Evolutionary conservation across 2,888 invertebrate genomes (phyloP).

Genomic region (Villa cingulata): DNA sequence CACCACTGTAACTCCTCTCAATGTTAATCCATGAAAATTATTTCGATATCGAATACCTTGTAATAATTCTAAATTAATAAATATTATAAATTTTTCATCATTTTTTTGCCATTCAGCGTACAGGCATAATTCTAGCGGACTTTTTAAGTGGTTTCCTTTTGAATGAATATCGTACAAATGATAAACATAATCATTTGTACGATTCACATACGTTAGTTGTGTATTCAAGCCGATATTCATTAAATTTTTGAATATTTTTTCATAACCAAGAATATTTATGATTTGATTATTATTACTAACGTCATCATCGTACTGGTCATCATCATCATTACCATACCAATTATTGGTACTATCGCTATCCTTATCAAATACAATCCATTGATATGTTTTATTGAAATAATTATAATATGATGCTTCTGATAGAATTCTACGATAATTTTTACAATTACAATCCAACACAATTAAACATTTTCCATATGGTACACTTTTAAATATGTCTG

Average conservation of each 20-base stretch:
- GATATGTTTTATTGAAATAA: constrained; percentile 30
- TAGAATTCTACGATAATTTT: background rate
- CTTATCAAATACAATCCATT: constrained; percentile 27
- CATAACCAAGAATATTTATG: no score
- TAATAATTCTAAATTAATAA: constrained; percentile 18
- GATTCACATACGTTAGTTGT: constrained; percentile 26
- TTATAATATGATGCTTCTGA: constrained; percentile 16
- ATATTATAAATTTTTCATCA: constrained; percentile 10
- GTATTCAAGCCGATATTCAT: constrained; percentile 24
- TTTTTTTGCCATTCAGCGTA: constrained; percentile 14
- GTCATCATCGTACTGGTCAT: no score
- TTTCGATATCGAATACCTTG: constrained; percentile 22
- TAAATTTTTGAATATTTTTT: constrained; percentile 15
- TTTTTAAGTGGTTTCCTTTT: constrained; percentile 25
- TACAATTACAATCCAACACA: constrained; percentile 1
- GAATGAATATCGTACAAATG: constrained; percentile 27
- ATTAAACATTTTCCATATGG: constrained; percentile 1
- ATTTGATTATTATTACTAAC: no score
- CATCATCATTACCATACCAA: no score
- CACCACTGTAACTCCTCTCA: constrained; percentile 30
- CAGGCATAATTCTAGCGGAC: constrained; percentile 19
- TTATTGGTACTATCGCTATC: constrained; percentile 13
- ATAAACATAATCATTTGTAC: background rate
- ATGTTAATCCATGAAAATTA: constrained; percentile 22
- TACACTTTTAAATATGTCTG: background rate